Evolutionary conservation across 2,888 invertebrate species (phyloP).

Genomic region (Carabus problematicus): DNA sequence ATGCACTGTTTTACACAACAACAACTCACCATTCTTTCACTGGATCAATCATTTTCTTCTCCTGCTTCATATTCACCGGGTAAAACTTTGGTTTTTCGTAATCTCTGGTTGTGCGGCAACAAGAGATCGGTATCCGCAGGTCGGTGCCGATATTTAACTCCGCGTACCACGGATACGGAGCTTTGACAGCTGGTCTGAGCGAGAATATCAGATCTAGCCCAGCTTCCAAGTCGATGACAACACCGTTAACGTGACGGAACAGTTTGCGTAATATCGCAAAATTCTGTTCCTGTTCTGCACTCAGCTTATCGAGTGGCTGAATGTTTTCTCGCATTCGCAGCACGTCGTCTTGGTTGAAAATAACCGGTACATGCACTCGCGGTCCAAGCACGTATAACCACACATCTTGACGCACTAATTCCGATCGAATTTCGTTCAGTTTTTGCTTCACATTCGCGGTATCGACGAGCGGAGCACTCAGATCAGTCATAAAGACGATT

Average conservation of each 20-base stretch:
- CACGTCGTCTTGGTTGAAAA: neutral
- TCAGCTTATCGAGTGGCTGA: neutral
- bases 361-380: neutral
- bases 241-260: neutral
- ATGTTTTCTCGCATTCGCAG: neutral
- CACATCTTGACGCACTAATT: neutral
- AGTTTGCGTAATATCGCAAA: neutral
- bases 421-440: neutral
- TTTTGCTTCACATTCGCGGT: too few relatives aligned
- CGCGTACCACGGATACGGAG: neutral
- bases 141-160: neutral
- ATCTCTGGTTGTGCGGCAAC: neutral
- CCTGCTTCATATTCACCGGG: too few relatives aligned
- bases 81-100: neutral
- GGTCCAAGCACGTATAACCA: conserved; percentile 1
- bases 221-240: neutral
- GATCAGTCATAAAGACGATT: conserved; percentile 9
- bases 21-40: too few relatives aligned
- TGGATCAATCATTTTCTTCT: too few relatives aligned
- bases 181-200: neutral
- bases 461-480: neutral
- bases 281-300: neutral
- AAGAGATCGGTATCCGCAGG: neutral
- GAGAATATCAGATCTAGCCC: conserved; percentile 1
- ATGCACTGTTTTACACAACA: too few relatives aligned